Evolutionary conservation across 2,888 invertebrate species (phyloP).

Genomic region (Erebia ligea): DNA sequence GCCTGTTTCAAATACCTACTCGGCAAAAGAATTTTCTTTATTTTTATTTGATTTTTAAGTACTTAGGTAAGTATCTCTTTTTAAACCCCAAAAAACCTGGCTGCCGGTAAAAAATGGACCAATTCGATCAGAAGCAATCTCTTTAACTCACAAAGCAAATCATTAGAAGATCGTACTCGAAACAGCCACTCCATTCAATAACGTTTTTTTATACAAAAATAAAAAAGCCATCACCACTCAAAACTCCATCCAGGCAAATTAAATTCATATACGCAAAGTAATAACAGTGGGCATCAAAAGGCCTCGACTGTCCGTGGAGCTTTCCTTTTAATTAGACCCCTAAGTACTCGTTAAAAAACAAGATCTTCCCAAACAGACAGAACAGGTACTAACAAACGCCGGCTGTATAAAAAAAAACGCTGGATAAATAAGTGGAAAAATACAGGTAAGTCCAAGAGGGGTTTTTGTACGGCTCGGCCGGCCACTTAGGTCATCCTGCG

Average conservation of each 20-base stretch:
- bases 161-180: slow-evolving; percentile 38
- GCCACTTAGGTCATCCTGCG: slow-evolving; percentile 83
- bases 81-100: neutral
- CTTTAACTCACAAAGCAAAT: slow-evolving; percentile 29
- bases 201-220: slow-evolving; percentile 53
- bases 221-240: slow-evolving; percentile 66
- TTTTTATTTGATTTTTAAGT: too few species aligned
- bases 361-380: slow-evolving; percentile 80
- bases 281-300: slow-evolving; percentile 81
- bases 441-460: slow-evolving; percentile 82
- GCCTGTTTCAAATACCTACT: too few species aligned
- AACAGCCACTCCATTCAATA: slow-evolving; percentile 66
- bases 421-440: slow-evolving; percentile 83
- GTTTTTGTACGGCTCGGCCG: slow-evolving; percentile 79
- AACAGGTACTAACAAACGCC: slow-evolving; percentile 78
- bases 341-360: slow-evolving; percentile 83
- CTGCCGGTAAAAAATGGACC: slow-evolving; percentile 1
- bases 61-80: too few species aligned
- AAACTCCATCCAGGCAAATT: slow-evolving; percentile 77
- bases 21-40: too few species aligned
- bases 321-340: slow-evolving; percentile 82
- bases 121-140: slow-evolving; percentile 33
- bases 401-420: slow-evolving; percentile 75
- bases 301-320: slow-evolving; percentile 77
- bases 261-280: slow-evolving; percentile 80